Evolutionary conservation across 2,888 invertebrate species (phyloP).

Genomic region (Dasypolia templi): DNA sequence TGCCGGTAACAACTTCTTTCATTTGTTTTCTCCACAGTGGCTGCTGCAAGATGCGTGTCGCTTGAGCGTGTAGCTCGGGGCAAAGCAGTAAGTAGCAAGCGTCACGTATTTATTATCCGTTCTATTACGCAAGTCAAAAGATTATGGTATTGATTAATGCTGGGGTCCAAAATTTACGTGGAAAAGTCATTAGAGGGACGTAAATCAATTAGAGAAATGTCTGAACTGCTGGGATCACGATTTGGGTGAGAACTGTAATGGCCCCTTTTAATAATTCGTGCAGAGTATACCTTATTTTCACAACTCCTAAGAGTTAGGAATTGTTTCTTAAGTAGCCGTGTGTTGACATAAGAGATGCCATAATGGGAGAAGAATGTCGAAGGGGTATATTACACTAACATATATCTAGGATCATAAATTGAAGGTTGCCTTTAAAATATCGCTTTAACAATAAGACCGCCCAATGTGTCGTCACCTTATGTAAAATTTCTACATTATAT

Average conservation of each 20-base stretch:
- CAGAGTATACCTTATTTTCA: neutral
- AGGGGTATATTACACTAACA: neutral
- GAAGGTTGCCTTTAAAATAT: too few relatives aligned
- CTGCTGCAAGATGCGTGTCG: neutral
- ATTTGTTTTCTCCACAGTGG: neutral
- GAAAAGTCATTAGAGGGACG: slow-evolving; percentile 40
- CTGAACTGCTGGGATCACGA: neutral
- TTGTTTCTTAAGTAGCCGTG: neutral
- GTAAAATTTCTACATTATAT: too few relatives aligned
- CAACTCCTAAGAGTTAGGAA: neutral
- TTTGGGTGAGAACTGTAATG: neutral
- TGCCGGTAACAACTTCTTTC: neutral
- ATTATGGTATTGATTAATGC: slow-evolving; percentile 41
- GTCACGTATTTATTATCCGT: neutral
- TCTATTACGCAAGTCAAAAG: neutral
- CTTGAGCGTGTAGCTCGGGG: neutral
- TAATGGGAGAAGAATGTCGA: too few relatives aligned
- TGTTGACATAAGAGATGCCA: too few relatives aligned
- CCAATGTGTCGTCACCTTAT: too few relatives aligned
- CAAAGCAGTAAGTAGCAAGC: neutral
- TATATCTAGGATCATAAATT: neutral
- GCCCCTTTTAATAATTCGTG: slow-evolving; percentile 22
- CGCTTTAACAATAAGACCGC: too few relatives aligned
- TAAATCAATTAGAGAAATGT: slow-evolving; percentile 41
- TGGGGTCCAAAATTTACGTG: slow-evolving; percentile 26